Percentiles rank a stretch among this genome's conserved stretches.
Evolutionary conservation across 2,797 vertebrate genomes (phyloP).

Genomic region (Dendrocincla fuliginosa): DNA sequence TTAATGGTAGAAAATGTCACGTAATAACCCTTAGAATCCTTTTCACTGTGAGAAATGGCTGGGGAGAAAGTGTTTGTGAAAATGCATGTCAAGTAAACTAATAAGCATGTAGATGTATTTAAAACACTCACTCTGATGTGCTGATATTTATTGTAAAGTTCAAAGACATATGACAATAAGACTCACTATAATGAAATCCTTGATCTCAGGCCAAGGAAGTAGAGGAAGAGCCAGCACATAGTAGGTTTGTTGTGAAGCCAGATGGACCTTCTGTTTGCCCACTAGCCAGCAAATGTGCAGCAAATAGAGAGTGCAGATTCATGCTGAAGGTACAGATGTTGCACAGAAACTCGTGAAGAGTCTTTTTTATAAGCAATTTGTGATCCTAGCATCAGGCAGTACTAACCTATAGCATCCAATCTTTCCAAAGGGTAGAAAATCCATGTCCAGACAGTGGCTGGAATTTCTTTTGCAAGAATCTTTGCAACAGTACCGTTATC

Average conservation of each 20-base stretch:
- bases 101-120: background rate
- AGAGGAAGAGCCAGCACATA: accelerated
- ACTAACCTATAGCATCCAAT: accelerated
- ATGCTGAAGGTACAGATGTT: background rate
- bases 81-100: background rate
- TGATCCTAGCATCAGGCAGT: background rate
- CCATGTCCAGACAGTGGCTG: background rate
- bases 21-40: background rate
- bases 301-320: background rate
- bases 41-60: background rate
- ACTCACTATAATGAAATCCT: background rate
- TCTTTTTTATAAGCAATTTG: background rate
- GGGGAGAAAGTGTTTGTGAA: background rate
- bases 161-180: background rate
- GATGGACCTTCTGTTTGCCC: background rate
- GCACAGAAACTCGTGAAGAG: background rate
- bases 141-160: background rate
- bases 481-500: background rate
- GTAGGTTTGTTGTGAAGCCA: background rate
- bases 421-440: background rate
- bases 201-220: background rate
- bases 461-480: background rate
- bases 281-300: background rate
- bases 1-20: background rate
- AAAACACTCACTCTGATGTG: background rate